A percentile compares a stretch with the other conserved stretches of the same genome.
phyloP scores from a whole-genome alignment of 2,113 vertebrate species.

The Sterrhoptilus dennistouni region DNA sequence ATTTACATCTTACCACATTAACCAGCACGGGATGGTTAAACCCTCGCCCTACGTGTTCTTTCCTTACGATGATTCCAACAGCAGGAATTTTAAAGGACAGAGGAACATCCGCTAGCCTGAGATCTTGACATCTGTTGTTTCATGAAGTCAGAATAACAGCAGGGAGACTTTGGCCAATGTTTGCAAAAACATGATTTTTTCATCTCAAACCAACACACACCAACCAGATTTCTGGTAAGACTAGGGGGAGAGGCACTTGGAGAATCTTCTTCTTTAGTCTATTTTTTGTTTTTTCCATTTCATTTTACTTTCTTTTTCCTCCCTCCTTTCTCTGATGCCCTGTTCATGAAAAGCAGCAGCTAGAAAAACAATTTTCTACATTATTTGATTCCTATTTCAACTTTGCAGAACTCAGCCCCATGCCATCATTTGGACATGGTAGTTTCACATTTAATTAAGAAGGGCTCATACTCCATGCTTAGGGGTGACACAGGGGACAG shows the following conservation, averaged over 20 bases:
- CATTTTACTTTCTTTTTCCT: background rate
- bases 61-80: background rate
- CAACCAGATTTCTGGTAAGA: background rate
- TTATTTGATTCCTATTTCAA: background rate
- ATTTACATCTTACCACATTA: background rate
- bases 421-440: accelerated
- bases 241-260: accelerated
- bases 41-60: background rate
- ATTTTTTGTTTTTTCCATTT: background rate
- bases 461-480: background rate
- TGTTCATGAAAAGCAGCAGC: background rate
- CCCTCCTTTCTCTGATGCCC: background rate
- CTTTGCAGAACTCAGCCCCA: background rate
- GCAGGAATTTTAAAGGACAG: background rate
- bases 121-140: background rate
- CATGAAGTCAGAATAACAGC: background rate
- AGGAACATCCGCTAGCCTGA: background rate
- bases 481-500: background rate
- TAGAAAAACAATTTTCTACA: background rate
- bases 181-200: background rate
- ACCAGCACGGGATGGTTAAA: background rate
- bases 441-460: background rate
- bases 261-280: background rate
- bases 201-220: background rate
- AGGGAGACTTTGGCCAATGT: background rate